A percentile compares a stretch with the other conserved stretches of the same genome.
phyloP scores from a whole-genome alignment of 2,797 vertebrate species.

The Capromys pilorides region DNA sequence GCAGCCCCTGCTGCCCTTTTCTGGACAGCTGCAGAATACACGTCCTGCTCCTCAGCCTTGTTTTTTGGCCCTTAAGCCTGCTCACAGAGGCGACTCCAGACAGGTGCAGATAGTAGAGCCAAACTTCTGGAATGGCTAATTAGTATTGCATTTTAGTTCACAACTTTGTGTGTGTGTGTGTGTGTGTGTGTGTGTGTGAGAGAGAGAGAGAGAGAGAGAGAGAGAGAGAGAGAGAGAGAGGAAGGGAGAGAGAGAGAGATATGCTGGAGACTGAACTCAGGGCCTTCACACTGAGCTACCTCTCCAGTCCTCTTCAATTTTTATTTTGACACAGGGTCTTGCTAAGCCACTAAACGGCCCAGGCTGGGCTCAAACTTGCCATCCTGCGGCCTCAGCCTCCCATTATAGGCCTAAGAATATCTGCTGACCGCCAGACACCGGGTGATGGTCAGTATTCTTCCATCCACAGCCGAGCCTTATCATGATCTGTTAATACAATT shows the following conservation, averaged over 20 bases:
- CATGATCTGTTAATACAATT: neutral
- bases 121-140: neutral
- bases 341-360: neutral
- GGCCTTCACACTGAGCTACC: neutral
- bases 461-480: neutral
- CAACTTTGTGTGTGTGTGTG: neutral
- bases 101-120: neutral
- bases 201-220: no score
- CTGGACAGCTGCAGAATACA: neutral
- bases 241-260: no score
- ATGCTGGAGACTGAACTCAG: neutral
- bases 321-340: neutral
- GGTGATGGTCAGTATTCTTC: neutral
- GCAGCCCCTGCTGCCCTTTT: neutral
- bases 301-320: neutral
- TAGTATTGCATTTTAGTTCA: neutral
- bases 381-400: neutral
- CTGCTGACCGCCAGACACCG: neutral
- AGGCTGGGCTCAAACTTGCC: neutral
- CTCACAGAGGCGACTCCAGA: neutral
- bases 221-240: no score
- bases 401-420: neutral
- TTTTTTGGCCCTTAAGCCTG: neutral
- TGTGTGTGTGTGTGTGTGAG: neutral
- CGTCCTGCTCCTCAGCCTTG: rapidly evolving